phyloP scores from a whole-genome alignment of 2,113 vertebrate genomes.

The Salvelinus namaycush region DNA sequence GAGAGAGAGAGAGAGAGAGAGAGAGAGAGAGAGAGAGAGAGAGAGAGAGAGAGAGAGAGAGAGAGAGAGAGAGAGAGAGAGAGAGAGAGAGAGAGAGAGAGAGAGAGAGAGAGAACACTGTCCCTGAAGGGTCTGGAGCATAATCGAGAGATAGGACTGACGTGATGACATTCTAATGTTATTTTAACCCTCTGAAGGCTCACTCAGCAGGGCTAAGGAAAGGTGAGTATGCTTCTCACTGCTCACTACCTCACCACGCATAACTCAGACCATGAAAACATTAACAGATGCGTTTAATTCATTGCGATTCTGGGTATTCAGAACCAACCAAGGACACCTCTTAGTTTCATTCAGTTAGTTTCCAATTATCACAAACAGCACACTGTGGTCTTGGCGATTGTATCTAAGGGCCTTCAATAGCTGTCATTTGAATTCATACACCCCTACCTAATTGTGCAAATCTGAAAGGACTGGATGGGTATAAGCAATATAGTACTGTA shows the following conservation, averaged over 20 bases:
- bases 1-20: no score
- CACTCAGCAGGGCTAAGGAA: background rate
- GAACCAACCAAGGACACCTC: background rate
- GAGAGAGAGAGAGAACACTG: no score
- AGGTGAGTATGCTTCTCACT: background rate
- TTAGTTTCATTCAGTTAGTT: background rate
- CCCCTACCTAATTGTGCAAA: no score
- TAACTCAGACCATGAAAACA: background rate
- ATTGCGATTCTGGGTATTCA: background rate
- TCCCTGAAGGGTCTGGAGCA: no score
- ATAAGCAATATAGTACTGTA: no score
- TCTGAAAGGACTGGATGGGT: no score
- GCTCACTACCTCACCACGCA: background rate
- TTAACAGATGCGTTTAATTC: background rate
- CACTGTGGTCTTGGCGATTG: background rate
- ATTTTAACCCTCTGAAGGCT: constrained; percentile 18
- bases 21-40: no score
- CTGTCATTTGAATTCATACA: no score
- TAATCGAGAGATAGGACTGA: background rate
- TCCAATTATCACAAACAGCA: background rate
- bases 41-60: no score
- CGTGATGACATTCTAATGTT: constrained; percentile 18
- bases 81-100: no score
- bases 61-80: no score
- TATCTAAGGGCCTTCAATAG: no score